Base-by-base conservation (phyloP, 2,888 invertebrate species). In the Cryptosula pallasiana region DNA sequence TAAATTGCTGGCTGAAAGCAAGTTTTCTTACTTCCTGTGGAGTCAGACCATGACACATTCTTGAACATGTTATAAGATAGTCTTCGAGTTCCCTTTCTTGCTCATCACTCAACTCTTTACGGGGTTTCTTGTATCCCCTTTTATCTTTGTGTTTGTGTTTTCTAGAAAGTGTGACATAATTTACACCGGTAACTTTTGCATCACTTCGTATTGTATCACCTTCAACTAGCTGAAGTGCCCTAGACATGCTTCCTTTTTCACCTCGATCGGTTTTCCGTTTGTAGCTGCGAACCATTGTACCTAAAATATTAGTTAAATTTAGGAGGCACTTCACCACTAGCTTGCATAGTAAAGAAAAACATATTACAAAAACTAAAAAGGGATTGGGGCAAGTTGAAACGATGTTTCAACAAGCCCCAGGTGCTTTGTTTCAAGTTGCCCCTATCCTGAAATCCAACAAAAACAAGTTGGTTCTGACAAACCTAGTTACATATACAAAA, bases 1-100 rank as follows among this genome's bases (percentile, higher is more conserved):
- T 29, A 25, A 13, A 34, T 63, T 25, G 27, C 32, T 63, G 5
- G 29, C 32, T 27, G 27, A 13, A 63, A 13, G 63, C 63, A 9
- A 63, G 32, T 16, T 32, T 27, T 63, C 63, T 27, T 32, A 32
- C 2, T 29, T 63, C 29, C 2, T 13, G 13, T 32, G 13, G 2
- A 25, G 63, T 63, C 63, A 63, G 16, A 13, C 63, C 63, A 63
- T 63, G 32, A 25, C n/a, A 13, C 57, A 57, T 57, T 25, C 25
- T 57, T 9, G 57, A n/a, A 25, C 57, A 57, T 5, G 57, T 57
- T n/a, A 57, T 9, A 5, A 23, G 13, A 25, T 57, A 57, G 5
- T 57, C 57, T n/a, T 5, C 5, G 9, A 57, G 16, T 23, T 57
- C 57, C 5, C 13, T 5, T 57, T 57, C 57, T 25, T n/a, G 57